phyloP scores from a whole-genome alignment of 2,113 vertebrate species.

The Tauraco erythrolophus region DNA sequence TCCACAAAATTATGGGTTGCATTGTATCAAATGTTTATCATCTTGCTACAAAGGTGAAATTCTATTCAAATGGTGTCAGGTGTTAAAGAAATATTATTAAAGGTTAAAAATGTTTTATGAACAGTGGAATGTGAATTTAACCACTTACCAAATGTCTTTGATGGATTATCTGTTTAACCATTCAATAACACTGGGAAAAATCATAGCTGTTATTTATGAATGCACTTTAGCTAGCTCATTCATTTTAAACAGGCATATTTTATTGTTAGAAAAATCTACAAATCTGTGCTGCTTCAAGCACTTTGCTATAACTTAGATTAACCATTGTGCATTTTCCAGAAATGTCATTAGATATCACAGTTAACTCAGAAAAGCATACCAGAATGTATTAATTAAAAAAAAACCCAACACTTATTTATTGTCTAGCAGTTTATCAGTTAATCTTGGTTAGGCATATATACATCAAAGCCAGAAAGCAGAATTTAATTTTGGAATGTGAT shows the following conservation, averaged over 20 bases:
- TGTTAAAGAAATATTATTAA: not conserved
- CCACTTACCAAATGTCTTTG: not conserved
- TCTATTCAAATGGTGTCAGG: not conserved
- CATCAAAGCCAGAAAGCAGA: not conserved
- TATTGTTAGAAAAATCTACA: conserved; percentile 12
- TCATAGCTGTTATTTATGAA: not conserved
- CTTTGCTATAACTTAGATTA: not conserved
- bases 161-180: conserved; percentile 41
- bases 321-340: not conserved
- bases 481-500: not conserved
- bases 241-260: conserved; percentile 47
- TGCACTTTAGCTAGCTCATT: conserved; percentile 17
- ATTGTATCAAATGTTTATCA: not conserved
- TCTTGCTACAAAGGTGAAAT: not conserved
- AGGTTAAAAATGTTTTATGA: conserved; percentile 7
- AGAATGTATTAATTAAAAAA: not conserved
- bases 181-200: not conserved
- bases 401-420: not conserved
- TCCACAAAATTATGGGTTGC: not conserved
- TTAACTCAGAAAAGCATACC: not conserved
- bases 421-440: not conserved
- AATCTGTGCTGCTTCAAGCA: not conserved
- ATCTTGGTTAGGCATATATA: not conserved
- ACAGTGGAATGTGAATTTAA: not conserved
- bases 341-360: not conserved